A percentile compares a stretch with the other conserved stretches of the same genome.
Evolutionary conservation across 1,140 invertebrate genomes (phyloP).

Genomic region (Tetranychus urticae): DNA sequence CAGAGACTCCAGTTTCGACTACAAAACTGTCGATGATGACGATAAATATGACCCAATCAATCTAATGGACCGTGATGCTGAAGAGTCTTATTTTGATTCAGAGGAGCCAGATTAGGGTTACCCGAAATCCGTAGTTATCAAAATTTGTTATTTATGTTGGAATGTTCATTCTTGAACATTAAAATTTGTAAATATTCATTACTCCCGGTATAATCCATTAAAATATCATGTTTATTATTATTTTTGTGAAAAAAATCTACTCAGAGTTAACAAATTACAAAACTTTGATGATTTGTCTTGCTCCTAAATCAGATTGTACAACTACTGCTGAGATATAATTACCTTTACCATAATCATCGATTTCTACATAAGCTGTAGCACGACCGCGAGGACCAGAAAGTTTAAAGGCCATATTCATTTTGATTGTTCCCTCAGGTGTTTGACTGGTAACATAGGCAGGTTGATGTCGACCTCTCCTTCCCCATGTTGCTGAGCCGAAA

Average conservation of each 20-base stretch:
- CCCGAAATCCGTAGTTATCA: too few relatives aligned
- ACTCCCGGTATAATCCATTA: too few relatives aligned
- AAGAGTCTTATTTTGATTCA: conserved; percentile 63
- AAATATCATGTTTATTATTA: too few relatives aligned
- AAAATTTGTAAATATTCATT: too few relatives aligned
- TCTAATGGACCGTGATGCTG: conserved; percentile 41
- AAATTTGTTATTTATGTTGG: too few relatives aligned
- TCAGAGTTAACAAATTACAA: too few relatives aligned
- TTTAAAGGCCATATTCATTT: neutral
- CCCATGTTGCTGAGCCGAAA: neutral
- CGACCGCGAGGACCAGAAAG: neutral
- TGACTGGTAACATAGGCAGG: neutral
- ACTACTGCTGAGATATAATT: neutral
- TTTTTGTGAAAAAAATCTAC: too few relatives aligned
- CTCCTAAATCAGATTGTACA: neutral
- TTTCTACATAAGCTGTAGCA: neutral
- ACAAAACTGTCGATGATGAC: conserved; percentile 46
- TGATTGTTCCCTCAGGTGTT: neutral
- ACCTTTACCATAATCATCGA: neutral
- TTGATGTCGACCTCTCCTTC: neutral
- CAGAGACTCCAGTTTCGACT: conserved; percentile 58
- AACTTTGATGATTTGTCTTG: too few relatives aligned
- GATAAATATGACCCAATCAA: conserved; percentile 49
- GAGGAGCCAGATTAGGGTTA: neutral
- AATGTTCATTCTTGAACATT: too few relatives aligned